phyloP scores from a whole-genome alignment of 2,888 invertebrate genomes.

The Rhagonycha lutea region DNA sequence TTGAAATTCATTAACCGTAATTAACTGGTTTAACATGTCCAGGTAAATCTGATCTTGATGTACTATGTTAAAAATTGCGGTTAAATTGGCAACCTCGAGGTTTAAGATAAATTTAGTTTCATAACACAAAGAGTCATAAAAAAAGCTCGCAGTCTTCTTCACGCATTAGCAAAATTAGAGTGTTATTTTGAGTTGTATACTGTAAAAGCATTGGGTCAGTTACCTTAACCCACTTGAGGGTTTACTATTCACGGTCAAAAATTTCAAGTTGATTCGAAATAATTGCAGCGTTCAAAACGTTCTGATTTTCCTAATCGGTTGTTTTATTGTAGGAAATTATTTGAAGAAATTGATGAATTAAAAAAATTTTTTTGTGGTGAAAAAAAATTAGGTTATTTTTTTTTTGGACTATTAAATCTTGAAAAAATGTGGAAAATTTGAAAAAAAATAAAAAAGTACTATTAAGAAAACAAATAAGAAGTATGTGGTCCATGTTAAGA shows the following conservation, averaged over 20 bases:
- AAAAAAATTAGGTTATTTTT: too few species aligned
- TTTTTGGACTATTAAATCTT: too few species aligned
- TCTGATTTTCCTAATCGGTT: not conserved
- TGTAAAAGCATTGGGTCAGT: not conserved
- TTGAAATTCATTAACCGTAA: not conserved
- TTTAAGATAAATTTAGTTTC: too few species aligned
- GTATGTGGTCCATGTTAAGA: conserved; percentile 16
- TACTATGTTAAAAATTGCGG: not conserved
- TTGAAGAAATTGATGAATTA: not conserved
- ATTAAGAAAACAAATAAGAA: conserved; percentile 1
- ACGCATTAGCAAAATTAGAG: not conserved
- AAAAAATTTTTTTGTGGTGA: too few species aligned
- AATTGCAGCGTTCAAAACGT: not conserved
- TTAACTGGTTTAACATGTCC: not conserved
- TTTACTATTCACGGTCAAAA: not conserved
- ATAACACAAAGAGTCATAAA: not conserved
- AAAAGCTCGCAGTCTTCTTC: not conserved
- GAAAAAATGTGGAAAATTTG: too few species aligned
- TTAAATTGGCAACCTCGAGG: not conserved
- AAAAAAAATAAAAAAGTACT: not conserved
- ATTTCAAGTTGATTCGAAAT: not conserved
- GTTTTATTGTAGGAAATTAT: not conserved
- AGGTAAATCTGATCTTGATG: not conserved
- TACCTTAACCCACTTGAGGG: not conserved
- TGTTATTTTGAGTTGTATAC: not conserved